Percentiles rank a stretch among this genome's conserved stretches.
These are phyloP conservation scores for Chrysomela aeneicollis DNA, from an alignment of 2,888 invertebrate species.

Conservation along the genomic window DNA sequence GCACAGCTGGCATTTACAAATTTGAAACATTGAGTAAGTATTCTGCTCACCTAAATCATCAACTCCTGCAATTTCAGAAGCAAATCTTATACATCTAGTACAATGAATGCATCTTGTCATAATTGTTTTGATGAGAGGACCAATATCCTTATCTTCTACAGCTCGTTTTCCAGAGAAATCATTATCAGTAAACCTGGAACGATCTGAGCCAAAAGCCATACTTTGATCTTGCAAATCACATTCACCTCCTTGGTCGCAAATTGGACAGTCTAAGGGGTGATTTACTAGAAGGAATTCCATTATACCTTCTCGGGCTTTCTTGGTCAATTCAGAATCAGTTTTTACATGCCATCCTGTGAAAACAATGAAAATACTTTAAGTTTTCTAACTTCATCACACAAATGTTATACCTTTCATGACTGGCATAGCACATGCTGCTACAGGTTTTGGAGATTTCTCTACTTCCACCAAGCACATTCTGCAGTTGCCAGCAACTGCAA, in stretches of 20 bases:
- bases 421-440: constrained; percentile 99
- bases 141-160: constrained; percentile 98
- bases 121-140: constrained; percentile 96
- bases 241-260: constrained; percentile 98
- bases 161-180: constrained; percentile 92
- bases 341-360: constrained; percentile 88
- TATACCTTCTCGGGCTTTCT: constrained; percentile 80
- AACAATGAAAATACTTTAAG: constrained; percentile 6
- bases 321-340: constrained; percentile 92
- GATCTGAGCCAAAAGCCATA: constrained; percentile 97
- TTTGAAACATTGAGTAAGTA: too few species aligned
- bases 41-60: constrained; percentile 82
- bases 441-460: constrained; percentile 97
- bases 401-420: constrained; percentile 85
- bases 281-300: constrained; percentile 99
- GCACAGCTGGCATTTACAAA: too few species aligned
- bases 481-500: constrained; percentile 98
- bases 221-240: constrained; percentile 98
- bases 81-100: constrained; percentile 97
- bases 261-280: constrained; percentile 98
- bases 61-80: constrained; percentile 98
- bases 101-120: constrained; percentile 99
- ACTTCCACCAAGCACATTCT: constrained; percentile 99
- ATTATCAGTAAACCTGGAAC: constrained; percentile 92
- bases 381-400: not conserved